Conservation (phyloP, 2,888 invertebrate genomes). For the Diaperis boleti region DNA sequence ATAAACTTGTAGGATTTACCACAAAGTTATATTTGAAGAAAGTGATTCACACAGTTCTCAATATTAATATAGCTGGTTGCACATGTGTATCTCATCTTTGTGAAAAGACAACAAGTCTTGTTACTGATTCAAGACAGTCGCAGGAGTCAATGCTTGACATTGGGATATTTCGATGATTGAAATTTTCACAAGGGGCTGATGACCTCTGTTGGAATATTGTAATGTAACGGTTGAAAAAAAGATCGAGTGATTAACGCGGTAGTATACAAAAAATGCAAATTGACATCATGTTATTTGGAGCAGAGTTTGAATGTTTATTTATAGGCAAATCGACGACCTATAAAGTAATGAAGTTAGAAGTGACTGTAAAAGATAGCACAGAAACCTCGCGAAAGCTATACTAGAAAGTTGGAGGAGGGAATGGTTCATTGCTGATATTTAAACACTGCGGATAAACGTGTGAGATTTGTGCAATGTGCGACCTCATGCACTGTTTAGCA, state of each 20-base stretch:
- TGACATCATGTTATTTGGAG: neutral
- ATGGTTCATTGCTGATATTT: constrained; percentile 3
- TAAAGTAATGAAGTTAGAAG: neutral
- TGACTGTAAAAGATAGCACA: neutral
- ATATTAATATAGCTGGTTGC: neutral
- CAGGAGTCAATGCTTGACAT: neutral
- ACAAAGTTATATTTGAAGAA: constrained; percentile 14
- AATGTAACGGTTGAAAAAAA: constrained; percentile 16
- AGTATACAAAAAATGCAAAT: neutral
- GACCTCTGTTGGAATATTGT: constrained; percentile 17
- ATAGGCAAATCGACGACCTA: neutral
- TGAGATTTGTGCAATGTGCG: neutral
- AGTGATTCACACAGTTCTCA: constrained; percentile 8
- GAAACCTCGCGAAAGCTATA: constrained; percentile 13
- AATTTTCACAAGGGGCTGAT: constrained; percentile 23
- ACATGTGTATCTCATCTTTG: neutral
- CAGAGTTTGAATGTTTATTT: constrained; percentile 1
- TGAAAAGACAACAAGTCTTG: neutral
- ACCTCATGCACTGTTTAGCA: constrained; percentile 2
- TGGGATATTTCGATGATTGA: neutral
- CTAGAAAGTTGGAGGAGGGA: constrained; percentile 13
- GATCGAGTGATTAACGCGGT: neutral
- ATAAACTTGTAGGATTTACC: too few species aligned
- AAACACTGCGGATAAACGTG: neutral
- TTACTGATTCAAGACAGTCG: neutral